These are phyloP conservation scores for Megalurothrips usitatus DNA, from an alignment of 2,888 invertebrate genomes.

Conservation along the genomic window DNA sequence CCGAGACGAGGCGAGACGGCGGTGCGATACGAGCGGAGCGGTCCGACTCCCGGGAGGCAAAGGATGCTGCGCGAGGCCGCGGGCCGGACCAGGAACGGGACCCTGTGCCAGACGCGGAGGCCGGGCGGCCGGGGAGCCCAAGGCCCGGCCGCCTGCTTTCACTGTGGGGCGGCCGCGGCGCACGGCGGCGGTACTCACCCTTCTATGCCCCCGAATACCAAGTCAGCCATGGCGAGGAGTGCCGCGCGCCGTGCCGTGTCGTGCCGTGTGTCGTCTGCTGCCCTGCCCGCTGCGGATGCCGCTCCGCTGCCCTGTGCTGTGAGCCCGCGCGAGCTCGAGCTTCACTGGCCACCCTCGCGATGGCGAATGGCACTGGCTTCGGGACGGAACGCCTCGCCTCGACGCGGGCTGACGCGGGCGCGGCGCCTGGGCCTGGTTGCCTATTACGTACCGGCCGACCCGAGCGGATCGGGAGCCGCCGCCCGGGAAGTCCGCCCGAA, in stretches of 20 bases:
- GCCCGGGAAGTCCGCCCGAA: too few species aligned
- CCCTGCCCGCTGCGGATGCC: too few species aligned
- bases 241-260: background rate
- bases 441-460: too few species aligned
- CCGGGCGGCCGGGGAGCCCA: background rate
- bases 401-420: background rate
- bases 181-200: constrained; percentile 39
- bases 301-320: too few species aligned
- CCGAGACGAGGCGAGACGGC: background rate
- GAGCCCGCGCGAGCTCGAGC: background rate
- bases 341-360: background rate
- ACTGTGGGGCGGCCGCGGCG: too few species aligned
- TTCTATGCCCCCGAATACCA: constrained; percentile 42
- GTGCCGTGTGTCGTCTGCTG: background rate
- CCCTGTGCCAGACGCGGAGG: background rate
- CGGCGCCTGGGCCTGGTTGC: background rate
- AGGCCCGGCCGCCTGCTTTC: constrained; percentile 15
- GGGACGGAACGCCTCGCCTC: background rate
- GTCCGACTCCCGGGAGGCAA: background rate
- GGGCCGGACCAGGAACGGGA: background rate
- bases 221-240: constrained; percentile 34
- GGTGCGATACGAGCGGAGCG: background rate
- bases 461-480: too few species aligned
- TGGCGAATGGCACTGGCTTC: background rate
- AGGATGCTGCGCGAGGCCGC: too few species aligned